Percentiles rank a stretch among this genome's conserved stretches.
These are phyloP conservation scores for Dicyrtomina minuta DNA, from an alignment of 2,888 invertebrate genomes.

Conservation along the genomic window DNA sequence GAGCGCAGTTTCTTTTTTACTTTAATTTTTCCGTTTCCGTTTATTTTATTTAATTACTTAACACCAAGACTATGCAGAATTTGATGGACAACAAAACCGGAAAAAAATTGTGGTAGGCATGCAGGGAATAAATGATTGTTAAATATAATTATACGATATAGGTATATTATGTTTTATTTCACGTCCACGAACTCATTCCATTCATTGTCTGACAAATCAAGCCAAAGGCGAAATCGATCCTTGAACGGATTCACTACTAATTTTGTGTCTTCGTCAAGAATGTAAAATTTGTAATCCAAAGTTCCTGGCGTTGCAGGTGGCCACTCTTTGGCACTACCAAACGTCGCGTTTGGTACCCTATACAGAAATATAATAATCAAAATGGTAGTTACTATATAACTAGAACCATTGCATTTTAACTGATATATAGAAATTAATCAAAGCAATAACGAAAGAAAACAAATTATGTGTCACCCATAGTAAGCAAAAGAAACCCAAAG, in stretches of 20 bases:
- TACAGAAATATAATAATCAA: not conserved
- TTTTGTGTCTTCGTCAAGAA: conserved; percentile 5
- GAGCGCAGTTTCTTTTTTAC: too few relatives aligned
- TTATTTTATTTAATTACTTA: too few relatives aligned
- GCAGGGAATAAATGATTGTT: too few relatives aligned
- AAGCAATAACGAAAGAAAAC: too few relatives aligned
- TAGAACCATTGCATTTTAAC: not conserved
- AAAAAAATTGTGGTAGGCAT: too few relatives aligned
- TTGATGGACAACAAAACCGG: too few relatives aligned
- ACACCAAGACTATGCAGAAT: too few relatives aligned
- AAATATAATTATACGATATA: too few relatives aligned
- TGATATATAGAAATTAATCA: not conserved
- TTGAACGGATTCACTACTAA: not conserved
- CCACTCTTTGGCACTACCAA: conserved; percentile 2
- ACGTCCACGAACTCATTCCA: conserved; percentile 19
- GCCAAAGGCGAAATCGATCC: not conserved
- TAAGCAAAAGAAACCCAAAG: conserved; percentile 28
- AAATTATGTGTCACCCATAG: not conserved
- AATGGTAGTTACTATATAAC: not conserved
- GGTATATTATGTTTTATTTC: too few relatives aligned
- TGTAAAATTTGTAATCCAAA: not conserved
- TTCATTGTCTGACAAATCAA: not conserved
- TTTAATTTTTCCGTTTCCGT: too few relatives aligned
- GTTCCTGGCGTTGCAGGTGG: not conserved
- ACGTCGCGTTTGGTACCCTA: conserved; percentile 13